phyloP scores from a whole-genome alignment of 2,888 invertebrate species.

The Ypsolopha scabrella region DNA sequence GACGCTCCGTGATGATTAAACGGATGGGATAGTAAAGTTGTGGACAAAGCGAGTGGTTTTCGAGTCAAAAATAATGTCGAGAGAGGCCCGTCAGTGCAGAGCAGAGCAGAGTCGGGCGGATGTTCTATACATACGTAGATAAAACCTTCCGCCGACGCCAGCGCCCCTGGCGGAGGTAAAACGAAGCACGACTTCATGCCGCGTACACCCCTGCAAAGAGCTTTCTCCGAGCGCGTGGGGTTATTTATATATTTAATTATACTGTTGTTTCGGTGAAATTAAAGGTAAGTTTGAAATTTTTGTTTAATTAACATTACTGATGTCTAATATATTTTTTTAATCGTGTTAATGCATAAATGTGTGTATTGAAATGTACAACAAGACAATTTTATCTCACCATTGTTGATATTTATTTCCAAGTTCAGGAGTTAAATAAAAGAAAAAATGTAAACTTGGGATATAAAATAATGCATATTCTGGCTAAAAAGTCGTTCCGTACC shows the following conservation, averaged over 20 bases:
- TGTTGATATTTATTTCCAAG: no score
- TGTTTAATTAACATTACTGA: neutral
- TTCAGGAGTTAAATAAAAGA: no score
- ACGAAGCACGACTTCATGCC: conserved; percentile 54
- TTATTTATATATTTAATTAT: neutral
- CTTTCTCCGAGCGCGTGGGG: conserved; percentile 21
- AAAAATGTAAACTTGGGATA: no score
- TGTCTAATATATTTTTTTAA: neutral
- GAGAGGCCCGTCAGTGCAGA: conserved; percentile 50
- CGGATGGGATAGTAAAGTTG: conserved; percentile 54
- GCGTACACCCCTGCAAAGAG: conserved; percentile 44
- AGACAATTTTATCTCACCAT: neutral
- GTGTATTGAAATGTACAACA: neutral
- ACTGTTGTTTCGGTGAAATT: conserved; percentile 1
- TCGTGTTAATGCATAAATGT: neutral
- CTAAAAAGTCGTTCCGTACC: no score
- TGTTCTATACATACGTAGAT: conserved; percentile 68
- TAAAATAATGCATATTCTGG: no score
- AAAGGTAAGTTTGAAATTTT: neutral
- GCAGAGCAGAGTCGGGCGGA: conserved; percentile 56
- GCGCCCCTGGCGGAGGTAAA: conserved; percentile 56
- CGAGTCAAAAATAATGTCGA: conserved; percentile 54
- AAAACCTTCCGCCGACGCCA: conserved; percentile 66
- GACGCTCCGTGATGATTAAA: conserved; percentile 34
- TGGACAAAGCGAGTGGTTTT: conserved; percentile 47